Percentiles rank a stretch among this genome's conserved stretches.
Conservation (phyloP, 1,140 invertebrate genomes). For the Marisa cornuarietis region DNA sequence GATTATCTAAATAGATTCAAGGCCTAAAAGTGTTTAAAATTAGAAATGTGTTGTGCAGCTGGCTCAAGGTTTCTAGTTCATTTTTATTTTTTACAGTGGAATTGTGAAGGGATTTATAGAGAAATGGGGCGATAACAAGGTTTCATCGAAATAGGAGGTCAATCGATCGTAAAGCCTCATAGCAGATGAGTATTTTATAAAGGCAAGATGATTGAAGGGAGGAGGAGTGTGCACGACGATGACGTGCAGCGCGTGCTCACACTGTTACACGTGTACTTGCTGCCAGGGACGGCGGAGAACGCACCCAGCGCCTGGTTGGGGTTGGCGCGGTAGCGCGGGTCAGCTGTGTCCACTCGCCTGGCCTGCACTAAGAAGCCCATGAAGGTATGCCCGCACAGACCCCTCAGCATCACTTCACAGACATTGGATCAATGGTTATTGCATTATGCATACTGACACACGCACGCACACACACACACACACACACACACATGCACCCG, state of each 20-base stretch:
- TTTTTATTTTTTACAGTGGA: no score
- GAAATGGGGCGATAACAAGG: no score
- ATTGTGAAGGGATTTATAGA: no score
- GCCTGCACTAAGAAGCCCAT: conserved; percentile 30
- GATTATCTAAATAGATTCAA: no score
- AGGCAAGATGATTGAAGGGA: no score
- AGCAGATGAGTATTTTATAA: no score
- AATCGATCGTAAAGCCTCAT: no score
- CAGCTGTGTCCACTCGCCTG: conserved; percentile 26
- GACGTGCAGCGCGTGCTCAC: not conserved
- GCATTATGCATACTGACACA: conserved; percentile 8
- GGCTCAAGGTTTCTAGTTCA: no score
- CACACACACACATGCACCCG: conserved; percentile 3
- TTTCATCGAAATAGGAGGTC: no score
- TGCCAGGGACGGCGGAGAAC: conserved; percentile 23
- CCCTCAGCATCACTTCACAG: conserved; percentile 31
- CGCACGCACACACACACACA: conserved; percentile 2
- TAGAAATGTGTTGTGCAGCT: no score
- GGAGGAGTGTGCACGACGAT: no score
- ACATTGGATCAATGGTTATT: not conserved
- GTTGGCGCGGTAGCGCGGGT: conserved; percentile 19
- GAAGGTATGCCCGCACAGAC: conserved; percentile 26
- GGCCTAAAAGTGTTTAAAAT: no score
- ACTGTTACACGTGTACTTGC: conserved; percentile 19
- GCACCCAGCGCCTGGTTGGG: conserved; percentile 23